Base-by-base conservation (phyloP, 2,113 vertebrate species). In the Tyrannus savana region DNA sequence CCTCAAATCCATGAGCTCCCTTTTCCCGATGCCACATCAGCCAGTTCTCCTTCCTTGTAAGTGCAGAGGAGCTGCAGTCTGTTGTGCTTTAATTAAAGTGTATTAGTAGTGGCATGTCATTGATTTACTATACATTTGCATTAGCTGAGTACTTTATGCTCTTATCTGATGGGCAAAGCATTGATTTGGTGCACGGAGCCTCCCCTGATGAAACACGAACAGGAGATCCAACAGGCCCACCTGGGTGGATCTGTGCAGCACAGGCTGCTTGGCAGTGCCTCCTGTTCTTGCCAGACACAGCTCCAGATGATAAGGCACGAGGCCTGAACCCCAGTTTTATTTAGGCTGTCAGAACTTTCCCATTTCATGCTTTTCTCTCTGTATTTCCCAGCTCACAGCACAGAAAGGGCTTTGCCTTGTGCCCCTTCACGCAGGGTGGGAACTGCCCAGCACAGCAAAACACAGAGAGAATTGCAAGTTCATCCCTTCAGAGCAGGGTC, bases 151-250 rank as follows among this genome's bases (percentile, higher is more conserved):
- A 71, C 73, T 90, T 90, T 33, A 37, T 42, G 42, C 83, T 86
- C 84, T 94, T 95, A 95, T 96, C 95, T 95, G 95, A 95, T 95
- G 94, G 95, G 91, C 95, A 91, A 21, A 23, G 80, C 52, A n/a
- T 2, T 35, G 92, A 55, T 47, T 19, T 0, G 5, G 68, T 6
- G 47, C 83, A 25, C 2, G 3, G 89, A 74, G 66, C 59, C 86
- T 93, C 81, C 76, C 73, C 11, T 13, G 47, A 14, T n/a, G 76
- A 49, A 73, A 58, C 15, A 58, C 3, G 4, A 85, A 56, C 12
- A 12, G 72, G 55, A 49, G 80, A 47, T 75, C 83, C 76, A 89
- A 64, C 87, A 74, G 47, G 89, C 90, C 92, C 89, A 95, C 95
- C 93, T 89, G 94, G 47, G 76, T 84, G 69, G 92, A 67, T 84